phyloP scores from a whole-genome alignment of 2,113 vertebrate species.

The Pseudorhombus dupliciocellatus region DNA sequence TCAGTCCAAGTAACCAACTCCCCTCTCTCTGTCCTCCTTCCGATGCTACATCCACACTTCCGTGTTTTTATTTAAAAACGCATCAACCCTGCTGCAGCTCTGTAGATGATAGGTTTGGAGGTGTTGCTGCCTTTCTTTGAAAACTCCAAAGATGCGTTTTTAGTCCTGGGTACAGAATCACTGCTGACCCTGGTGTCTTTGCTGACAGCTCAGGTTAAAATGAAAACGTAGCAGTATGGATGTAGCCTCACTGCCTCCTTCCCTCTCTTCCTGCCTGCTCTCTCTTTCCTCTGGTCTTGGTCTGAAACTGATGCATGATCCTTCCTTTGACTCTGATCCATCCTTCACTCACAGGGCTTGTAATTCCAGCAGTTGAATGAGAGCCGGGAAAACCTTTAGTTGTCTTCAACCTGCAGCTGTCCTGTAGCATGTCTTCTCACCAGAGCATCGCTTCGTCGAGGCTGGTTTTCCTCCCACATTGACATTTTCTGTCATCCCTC shows the following conservation, averaged over 20 bases:
- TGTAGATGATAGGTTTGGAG: too few species aligned
- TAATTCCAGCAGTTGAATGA: conserved; percentile 7
- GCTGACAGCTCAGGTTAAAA: too few species aligned
- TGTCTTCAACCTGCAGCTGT: conserved; percentile 14
- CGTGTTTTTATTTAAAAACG: not conserved
- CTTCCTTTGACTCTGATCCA: not conserved
- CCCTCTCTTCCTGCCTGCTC: conserved; percentile 25
- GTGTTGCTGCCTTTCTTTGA: too few species aligned
- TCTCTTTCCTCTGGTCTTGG: conserved; percentile 31
- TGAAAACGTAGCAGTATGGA: not conserved
- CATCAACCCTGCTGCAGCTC: too few species aligned
- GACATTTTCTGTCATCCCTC: conserved; percentile 19
- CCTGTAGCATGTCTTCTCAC: conserved; percentile 40
- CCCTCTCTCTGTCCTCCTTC: conserved; percentile 34
- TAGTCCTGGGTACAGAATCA: too few species aligned
- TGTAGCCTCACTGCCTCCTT: conserved; percentile 16
- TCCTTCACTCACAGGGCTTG: not conserved
- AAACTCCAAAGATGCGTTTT: too few species aligned
- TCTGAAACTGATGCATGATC: conserved; percentile 44
- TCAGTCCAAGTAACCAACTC: conserved; percentile 82
- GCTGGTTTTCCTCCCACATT: conserved; percentile 23
- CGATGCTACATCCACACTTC: not conserved
- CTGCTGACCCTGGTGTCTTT: too few species aligned
- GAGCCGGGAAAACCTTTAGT: not conserved
- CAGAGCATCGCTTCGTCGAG: conserved; percentile 23